Evolutionary conservation across 2,888 invertebrate genomes (phyloP).

Genomic region (Mythimna impura): DNA sequence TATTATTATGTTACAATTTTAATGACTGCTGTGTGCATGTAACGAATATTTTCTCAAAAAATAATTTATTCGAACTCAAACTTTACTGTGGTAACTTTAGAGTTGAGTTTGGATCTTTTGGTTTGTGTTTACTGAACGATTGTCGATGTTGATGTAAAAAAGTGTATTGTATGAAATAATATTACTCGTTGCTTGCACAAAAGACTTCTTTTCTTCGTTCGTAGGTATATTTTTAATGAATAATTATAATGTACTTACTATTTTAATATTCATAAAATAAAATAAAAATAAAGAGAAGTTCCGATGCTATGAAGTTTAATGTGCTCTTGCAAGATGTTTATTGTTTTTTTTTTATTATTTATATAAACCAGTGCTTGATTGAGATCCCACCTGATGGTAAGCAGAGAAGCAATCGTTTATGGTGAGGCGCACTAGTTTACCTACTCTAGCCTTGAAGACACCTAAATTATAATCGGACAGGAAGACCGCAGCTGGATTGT

Average conservation of each 20-base stretch:
- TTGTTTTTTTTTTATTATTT: too few species aligned
- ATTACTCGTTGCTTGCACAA: conserved; percentile 59
- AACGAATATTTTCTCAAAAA: conserved; percentile 53
- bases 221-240: conserved; percentile 22
- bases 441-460: too few species aligned
- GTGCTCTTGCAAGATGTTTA: neutral
- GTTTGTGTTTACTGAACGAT: conserved; percentile 29
- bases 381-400: too few species aligned
- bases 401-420: too few species aligned
- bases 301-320: conserved; percentile 1
- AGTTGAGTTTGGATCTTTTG: conserved; percentile 5
- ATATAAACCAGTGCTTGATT: too few species aligned
- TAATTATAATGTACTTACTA: conserved; percentile 33
- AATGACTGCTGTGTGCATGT: conserved; percentile 80
- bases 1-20: conserved; percentile 88
- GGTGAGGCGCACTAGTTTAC: too few species aligned
- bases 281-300: neutral
- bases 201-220: conserved; percentile 36
- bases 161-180: conserved; percentile 57
- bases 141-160: conserved; percentile 51
- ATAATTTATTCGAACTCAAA: neutral
- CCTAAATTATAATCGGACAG: too few species aligned
- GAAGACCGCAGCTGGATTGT: too few species aligned
- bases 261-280: conserved; percentile 7
- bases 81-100: neutral